phyloP scores from a whole-genome alignment of 2,797 vertebrate species.

The Trachurus trachurus region DNA sequence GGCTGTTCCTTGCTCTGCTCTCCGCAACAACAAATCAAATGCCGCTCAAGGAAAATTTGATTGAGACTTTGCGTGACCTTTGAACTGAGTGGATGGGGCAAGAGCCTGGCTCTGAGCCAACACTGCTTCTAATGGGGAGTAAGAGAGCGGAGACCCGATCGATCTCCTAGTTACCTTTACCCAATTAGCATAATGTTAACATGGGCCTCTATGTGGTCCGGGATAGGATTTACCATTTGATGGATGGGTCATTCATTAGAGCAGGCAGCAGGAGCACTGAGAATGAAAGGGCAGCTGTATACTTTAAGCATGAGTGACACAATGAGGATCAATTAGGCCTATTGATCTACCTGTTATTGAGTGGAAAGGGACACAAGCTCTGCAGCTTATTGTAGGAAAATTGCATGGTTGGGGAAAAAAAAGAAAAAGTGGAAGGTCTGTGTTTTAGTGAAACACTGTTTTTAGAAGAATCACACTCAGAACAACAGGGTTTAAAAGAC shows the following conservation, averaged over 20 bases:
- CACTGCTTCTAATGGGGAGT: conserved; percentile 57
- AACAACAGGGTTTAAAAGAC: conserved; percentile 13
- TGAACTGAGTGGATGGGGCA: conserved; percentile 64
- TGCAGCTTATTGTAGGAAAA: conserved; percentile 48
- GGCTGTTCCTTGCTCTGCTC: conserved; percentile 1
- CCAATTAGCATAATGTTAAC: conserved; percentile 85
- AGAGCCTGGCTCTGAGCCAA: conserved; percentile 57
- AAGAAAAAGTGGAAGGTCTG: not conserved
- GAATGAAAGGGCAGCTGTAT: conserved; percentile 75
- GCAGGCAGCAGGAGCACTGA: conserved; percentile 66
- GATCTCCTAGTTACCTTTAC: conserved; percentile 76
- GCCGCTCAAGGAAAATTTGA: conserved; percentile 71
- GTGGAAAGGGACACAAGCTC: conserved; percentile 63
- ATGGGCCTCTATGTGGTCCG: conserved; percentile 61
- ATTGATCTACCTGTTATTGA: conserved; percentile 85
- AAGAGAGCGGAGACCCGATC: conserved; percentile 58
- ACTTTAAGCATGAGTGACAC: conserved; percentile 81
- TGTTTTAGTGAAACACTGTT: conserved; percentile 31
- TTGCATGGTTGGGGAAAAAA: conserved; percentile 38
- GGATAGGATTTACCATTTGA: conserved; percentile 76
- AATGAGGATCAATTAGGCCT: conserved; percentile 83
- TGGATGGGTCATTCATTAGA: conserved; percentile 80
- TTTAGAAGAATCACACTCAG: conserved; percentile 34
- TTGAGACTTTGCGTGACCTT: conserved; percentile 74
- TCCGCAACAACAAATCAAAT: conserved; percentile 68